These are phyloP conservation scores for Helicoverpa armigera DNA, from an alignment of 1,140 invertebrate genomes.

Conservation along the genomic window DNA sequence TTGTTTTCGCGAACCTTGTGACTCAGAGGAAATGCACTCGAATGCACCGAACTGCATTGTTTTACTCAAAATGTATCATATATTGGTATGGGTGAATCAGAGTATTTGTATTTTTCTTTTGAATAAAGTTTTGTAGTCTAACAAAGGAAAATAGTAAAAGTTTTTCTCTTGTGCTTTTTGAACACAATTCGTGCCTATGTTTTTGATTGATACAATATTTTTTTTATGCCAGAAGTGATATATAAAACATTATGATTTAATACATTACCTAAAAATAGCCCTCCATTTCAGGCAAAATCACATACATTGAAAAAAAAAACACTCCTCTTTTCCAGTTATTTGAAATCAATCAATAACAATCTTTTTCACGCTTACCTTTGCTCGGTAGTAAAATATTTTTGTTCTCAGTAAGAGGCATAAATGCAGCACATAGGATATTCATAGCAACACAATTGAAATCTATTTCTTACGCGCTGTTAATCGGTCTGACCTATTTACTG, in stretches of 20 bases:
- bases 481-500: constrained; percentile 44
- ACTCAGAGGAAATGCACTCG: constrained; percentile 27
- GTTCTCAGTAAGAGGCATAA: not conserved
- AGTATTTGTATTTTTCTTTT: not conserved
- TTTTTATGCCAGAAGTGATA: too few relatives aligned
- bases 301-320: too few relatives aligned
- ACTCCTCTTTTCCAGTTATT: too few relatives aligned
- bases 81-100: constrained; percentile 6
- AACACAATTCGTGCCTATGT: too few relatives aligned
- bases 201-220: too few relatives aligned
- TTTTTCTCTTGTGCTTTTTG: too few relatives aligned
- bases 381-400: not conserved
- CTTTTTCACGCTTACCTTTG: too few relatives aligned
- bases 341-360: too few relatives aligned
- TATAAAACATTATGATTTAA: too few relatives aligned
- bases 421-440: constrained; percentile 6
- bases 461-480: constrained; percentile 48
- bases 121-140: not conserved
- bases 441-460: constrained; percentile 50
- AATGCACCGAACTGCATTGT: constrained; percentile 11
- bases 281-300: too few relatives aligned
- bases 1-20: constrained; percentile 29
- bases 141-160: not conserved
- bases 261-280: too few relatives aligned
- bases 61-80: constrained; percentile 11